Conservation (phyloP, 2,797 vertebrate genomes). For the Danio choprae region DNA sequence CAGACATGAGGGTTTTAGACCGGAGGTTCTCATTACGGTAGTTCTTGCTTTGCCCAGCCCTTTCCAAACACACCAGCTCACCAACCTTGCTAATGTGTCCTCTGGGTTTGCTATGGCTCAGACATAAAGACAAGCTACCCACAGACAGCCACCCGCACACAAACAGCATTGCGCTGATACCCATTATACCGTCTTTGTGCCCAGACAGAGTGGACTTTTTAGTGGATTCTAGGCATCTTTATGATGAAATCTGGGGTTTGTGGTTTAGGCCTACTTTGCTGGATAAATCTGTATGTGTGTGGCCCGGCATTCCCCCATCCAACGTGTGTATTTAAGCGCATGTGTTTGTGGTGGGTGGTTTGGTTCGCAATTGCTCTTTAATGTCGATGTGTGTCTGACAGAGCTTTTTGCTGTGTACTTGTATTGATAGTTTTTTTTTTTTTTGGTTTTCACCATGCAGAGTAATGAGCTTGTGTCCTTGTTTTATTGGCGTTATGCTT, state of each 20-base stretch:
- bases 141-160: constrained; percentile 41
- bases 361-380: constrained; percentile 48
- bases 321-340: constrained; percentile 44
- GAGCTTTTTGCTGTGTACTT: constrained; percentile 1
- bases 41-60: constrained; percentile 57
- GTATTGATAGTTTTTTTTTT: not conserved
- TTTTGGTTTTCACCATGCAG: not conserved
- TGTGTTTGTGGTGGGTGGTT: constrained; percentile 47
- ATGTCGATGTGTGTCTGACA: constrained; percentile 26
- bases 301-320: constrained; percentile 53
- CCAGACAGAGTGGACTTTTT: constrained; percentile 37
- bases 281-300: constrained; percentile 48
- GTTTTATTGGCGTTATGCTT: not conserved
- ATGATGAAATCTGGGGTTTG: constrained; percentile 54
- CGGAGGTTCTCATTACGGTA: constrained; percentile 79
- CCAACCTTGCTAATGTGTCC: constrained; percentile 48
- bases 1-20: constrained; percentile 73
- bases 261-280: constrained; percentile 49
- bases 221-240: constrained; percentile 47
- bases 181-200: constrained; percentile 28
- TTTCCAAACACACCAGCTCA: constrained; percentile 23
- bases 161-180: constrained; percentile 27
- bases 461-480: not conserved
- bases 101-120: constrained; percentile 42
- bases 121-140: constrained; percentile 43